A percentile compares a stretch with the other conserved stretches of the same genome.
Conservation (phyloP, 2,797 vertebrate genomes). For the Acipenser oxyrinchus region DNA sequence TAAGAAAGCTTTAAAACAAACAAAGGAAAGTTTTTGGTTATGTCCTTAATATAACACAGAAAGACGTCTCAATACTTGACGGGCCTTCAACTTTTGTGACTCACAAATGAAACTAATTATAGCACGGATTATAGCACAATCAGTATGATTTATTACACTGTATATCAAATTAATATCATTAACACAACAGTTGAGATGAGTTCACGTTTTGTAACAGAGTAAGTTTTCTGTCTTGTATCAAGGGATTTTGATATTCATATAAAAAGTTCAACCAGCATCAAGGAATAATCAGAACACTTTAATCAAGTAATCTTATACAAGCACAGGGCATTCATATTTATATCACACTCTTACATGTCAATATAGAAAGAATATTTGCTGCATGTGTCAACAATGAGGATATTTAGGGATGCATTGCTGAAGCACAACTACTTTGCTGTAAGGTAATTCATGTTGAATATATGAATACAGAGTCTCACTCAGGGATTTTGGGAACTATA, state of each 20-base stretch:
- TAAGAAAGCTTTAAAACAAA: no score
- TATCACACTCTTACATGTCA: slow-evolving; percentile 11
- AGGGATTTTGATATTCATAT: neutral
- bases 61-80: no score
- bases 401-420: slow-evolving; percentile 11
- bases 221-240: neutral
- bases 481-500: slow-evolving; percentile 64
- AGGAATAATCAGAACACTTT: neutral
- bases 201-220: neutral
- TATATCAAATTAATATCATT: neutral
- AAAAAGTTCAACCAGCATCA: neutral
- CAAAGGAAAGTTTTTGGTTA: no score
- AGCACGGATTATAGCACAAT: slow-evolving; percentile 1
- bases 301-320: neutral
- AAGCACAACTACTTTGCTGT: slow-evolving; percentile 47
- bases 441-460: slow-evolving; percentile 60
- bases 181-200: neutral
- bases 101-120: neutral
- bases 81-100: no score
- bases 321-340: slow-evolving; percentile 9
- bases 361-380: slow-evolving; percentile 5
- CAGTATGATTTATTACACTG: slow-evolving; percentile 5
- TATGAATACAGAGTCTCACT: slow-evolving; percentile 57
- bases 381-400: slow-evolving; percentile 12
- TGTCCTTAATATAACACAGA: no score